A percentile compares a stretch with the other conserved stretches of the same genome.
Conservation (phyloP, 2,797 vertebrate genomes). For the Poeciliopsis turneri region DNA sequence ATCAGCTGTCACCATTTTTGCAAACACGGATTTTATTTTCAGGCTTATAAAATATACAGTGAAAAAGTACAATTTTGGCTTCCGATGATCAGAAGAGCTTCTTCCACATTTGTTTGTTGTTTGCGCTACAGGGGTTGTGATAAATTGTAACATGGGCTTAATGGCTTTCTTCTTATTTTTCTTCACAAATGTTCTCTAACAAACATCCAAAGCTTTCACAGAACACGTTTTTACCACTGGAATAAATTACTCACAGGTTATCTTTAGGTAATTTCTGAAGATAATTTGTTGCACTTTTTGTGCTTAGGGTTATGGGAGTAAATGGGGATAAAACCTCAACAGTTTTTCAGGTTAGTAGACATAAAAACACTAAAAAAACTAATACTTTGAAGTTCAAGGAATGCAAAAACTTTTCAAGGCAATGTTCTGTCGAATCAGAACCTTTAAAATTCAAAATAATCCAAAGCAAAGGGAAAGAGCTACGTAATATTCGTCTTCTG, state of each 20-base stretch:
- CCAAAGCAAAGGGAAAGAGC: neutral
- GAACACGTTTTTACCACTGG: neutral
- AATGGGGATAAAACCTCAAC: neutral
- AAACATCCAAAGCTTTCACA: neutral
- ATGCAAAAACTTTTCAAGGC: neutral
- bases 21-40: neutral
- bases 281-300: neutral
- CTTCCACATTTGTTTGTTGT: neutral
- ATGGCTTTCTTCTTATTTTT: neutral
- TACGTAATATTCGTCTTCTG: conserved; percentile 15
- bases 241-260: neutral
- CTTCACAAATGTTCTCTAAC: neutral
- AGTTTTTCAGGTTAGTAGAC: neutral
- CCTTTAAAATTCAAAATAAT: neutral
- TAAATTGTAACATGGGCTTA: neutral
- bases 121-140: neutral
- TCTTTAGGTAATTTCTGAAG: neutral
- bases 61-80: neutral
- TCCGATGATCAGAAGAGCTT: neutral
- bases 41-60: neutral
- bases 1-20: neutral
- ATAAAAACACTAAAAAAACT: no score
- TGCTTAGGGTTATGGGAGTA: neutral
- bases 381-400: neutral
- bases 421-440: neutral